phyloP scores from a whole-genome alignment of 2,888 invertebrate species.

The Ethmia dodecea region DNA sequence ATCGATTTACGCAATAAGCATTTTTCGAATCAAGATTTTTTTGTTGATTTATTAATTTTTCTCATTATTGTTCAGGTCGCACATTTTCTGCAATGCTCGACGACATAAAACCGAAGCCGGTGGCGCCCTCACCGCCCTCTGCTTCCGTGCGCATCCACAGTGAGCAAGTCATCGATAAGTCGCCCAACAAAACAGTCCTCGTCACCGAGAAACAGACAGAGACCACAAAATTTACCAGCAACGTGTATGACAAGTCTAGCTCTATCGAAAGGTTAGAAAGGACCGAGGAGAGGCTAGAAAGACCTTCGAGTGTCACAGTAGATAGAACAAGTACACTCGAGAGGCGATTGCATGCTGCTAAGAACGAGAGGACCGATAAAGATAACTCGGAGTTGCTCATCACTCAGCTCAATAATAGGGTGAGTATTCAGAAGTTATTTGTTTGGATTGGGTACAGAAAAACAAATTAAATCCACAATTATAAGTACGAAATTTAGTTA shows the following conservation, averaged over 20 bases:
- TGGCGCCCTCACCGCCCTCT: slow-evolving; percentile 41
- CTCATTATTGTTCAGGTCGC: slow-evolving; percentile 38
- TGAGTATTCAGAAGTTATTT: slow-evolving; percentile 38
- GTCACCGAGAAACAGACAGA: slow-evolving; percentile 32
- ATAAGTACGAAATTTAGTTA: too few relatives aligned
- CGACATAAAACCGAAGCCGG: slow-evolving; percentile 60
- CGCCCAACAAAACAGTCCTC: slow-evolving; percentile 25
- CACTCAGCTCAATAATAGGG: slow-evolving; percentile 69
- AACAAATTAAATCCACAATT: too few relatives aligned
- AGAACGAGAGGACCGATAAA: slow-evolving; percentile 39
- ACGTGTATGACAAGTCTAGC: slow-evolving; percentile 31
- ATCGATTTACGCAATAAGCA: too few relatives aligned
- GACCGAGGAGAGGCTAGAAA: slow-evolving; percentile 28
- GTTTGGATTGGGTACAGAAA: too few relatives aligned
- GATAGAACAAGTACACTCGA: slow-evolving; percentile 44
- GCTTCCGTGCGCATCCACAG: slow-evolving; percentile 29
- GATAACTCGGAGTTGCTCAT: slow-evolving; percentile 55
- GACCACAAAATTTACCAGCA: slow-evolving; percentile 22
- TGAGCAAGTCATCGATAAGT: slow-evolving; percentile 26
- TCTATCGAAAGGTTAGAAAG: slow-evolving; percentile 42
- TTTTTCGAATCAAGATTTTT: too few relatives aligned
- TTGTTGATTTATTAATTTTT: slow-evolving; percentile 4
- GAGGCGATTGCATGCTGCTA: slow-evolving; percentile 43
- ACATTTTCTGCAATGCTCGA: slow-evolving; percentile 61
- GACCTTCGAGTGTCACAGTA: slow-evolving; percentile 17